Base-by-base conservation (phyloP, 2,888 invertebrate genomes). In the Pseudococcus viburni region DNA sequence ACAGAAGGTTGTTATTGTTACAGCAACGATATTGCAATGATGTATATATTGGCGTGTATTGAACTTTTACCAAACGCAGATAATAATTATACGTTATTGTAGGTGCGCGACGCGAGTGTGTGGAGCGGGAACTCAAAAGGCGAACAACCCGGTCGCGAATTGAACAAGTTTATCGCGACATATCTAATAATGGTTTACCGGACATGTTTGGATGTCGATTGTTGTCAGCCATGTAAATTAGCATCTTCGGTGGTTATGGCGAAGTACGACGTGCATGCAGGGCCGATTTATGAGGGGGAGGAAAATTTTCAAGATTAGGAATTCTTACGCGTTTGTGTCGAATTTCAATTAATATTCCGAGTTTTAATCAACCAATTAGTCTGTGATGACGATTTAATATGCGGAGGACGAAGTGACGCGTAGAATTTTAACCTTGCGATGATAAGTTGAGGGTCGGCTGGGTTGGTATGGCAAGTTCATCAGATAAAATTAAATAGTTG, bases 11-110 rank as follows among this genome's bases (percentile, higher is more conserved):
- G 33, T 73, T 73, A 33, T 73, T 73, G 33, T 33, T 26, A 17
- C 12, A 73, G 15, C 6, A 17, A 33, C 73, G 17, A 33, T 73
- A 17, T 73, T 17, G 22, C 73, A 17, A 17, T 73, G 73, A 33
- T 73, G 73, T 73, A 73, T 73, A 73, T 73, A 73, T 73, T 33
- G 73, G 73, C 73, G 73, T 39, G 19, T 73, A 73, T 73, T 73
- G 73, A 73, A 73, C 73, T 73, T 73, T 15, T 55, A 73, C 33
- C 73, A 73, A 73, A 73, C 73, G 42, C 9, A 73, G 73, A 73
- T 33, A 17, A 73, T 73, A 73, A 73, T 73, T 73, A 73, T 33
- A 73, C 39, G 73, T 73, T 73, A 17, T 33, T 33, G 26, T 73
- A 33, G 26, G 33, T 7, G 73, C 17, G 73, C 73, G 26, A 5